Base-by-base conservation (phyloP, 2,113 vertebrate species). In the Zootoca vivipara region DNA sequence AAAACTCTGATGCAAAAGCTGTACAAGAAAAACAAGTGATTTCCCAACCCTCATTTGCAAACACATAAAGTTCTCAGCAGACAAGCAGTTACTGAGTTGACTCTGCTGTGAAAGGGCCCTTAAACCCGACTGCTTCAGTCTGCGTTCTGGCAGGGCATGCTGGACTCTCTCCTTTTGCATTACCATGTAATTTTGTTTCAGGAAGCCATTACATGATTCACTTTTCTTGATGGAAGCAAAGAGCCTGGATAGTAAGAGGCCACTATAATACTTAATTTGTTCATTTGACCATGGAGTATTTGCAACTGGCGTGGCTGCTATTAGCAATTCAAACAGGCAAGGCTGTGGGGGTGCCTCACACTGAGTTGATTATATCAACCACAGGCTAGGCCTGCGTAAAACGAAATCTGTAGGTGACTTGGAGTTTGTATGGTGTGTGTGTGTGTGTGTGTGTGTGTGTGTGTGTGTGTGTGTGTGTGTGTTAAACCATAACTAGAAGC, bases 251-350 rank as follows among this genome's bases (percentile, higher is more conserved):
- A 65, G 70, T n/a, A 35, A 38, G 33, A 87, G 86, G 46, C 33
- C 52, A 33, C 78, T 82, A 46, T 35, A 65, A 46, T 10, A 62
- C 38, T 87, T 64, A 87, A 87, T 74, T 74, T 82, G 79, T 81
- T 87, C 56, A 62, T 87, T 42, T 87, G 86, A 73, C 56, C 38
- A 24, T 42, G 38, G 70, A 65, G 69, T 74, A 64, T 62, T 87
- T 81, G 78, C 86, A 82, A 82, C 70, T 13, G 3, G 82, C 35
- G 33, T 33, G 20, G 26, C 73, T 26, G 74, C 35, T 26, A 64
- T 74, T 64, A n/a, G 8, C 46, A 42, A 33, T 65, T 65, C 52
- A 82, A 42, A 81, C 26, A 74, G 56, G 3, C n/a, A 28, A n/a
- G 26, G n/a, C 24, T 82, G 56, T 2, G 4, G 28, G 38, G 52